Evolutionary conservation across 2,797 vertebrate genomes (phyloP), one percentile per base, ranked within the genome.

Genomic region (Arctocebus calabarensis): DNA sequence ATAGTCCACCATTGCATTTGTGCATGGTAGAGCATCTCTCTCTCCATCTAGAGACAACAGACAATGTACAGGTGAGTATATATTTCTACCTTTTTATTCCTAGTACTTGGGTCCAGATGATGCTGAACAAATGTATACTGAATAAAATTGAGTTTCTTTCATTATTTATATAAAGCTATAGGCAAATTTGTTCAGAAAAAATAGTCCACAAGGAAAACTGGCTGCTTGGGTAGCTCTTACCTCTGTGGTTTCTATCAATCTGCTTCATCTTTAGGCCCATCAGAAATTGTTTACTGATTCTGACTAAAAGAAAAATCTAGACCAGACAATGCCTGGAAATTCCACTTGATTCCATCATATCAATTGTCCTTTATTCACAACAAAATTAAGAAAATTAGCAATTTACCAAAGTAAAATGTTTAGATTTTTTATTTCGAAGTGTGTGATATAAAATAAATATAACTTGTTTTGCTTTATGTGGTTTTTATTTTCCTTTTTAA

Each of bases 101-200:
- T 88, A 70, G 12, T 84, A 64, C 20, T 1, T 84, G 2, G 23
- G 16, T 8, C 59, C 11, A 32, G 13, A 61, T 5, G 11, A 19
- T 90, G 22, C 14, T 84, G 34, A 85, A 37, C 40, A 93, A 89
- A 82, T 59, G 25, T 57, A 73, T 84, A 14, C 3, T 73, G 8
- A 94, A 86, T 61, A 37, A 77, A 91, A 93, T 6, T 79, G 29
- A 91, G 91, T 75, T 61, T 29, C 7, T 68, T 66, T 20, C 29
- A 59, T 77, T 14, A 48, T 66, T 77, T 68, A 48, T 61, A n/a
- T 52, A 25, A 66, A 66, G 34, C 32, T 83, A 22, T 9, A 68
- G 17, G 25, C 71, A 71, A 86, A 77, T 40, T 22, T 57, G 32
- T 78, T 89, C 5, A 61, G 43, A 14, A 43, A 66, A 57, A 34